phyloP scores from a whole-genome alignment of 2,113 vertebrate genomes.

The Sylvilagus bachmani region DNA sequence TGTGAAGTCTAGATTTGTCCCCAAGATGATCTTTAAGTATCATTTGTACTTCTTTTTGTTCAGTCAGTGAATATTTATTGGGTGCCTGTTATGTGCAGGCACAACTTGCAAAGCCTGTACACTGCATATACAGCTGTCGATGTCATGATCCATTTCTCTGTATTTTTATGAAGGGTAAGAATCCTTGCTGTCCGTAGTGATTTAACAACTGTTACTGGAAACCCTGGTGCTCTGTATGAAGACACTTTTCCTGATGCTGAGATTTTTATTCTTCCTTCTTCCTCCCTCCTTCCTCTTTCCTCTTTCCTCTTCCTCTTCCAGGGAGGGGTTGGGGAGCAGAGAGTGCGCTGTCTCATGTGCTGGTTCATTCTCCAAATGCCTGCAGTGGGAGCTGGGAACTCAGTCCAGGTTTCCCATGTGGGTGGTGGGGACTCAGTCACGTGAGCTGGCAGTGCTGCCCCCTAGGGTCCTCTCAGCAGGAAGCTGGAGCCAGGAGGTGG shows the following conservation, averaged over 20 bases:
- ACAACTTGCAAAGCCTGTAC: neutral
- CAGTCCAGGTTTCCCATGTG: no score
- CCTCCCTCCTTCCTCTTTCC: no score
- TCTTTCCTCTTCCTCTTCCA: no score
- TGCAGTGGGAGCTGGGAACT: no score
- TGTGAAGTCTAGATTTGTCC: constrained; percentile 11
- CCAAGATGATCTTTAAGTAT: neutral
- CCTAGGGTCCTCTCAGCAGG: no score
- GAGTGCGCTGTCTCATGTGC: no score
- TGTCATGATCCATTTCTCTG: neutral
- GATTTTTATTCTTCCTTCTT: no score
- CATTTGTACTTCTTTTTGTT: constrained; percentile 49
- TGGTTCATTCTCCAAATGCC: no score
- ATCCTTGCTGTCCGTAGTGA: neutral
- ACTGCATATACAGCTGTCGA: neutral
- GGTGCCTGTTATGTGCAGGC: neutral
- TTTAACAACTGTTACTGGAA: neutral
- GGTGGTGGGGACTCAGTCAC: no score
- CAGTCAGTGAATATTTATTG: neutral
- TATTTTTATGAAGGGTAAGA: constrained; percentile 44
- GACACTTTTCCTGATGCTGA: neutral
- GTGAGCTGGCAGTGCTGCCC: no score
- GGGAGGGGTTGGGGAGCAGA: no score
- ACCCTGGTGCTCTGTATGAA: constrained; percentile 29
- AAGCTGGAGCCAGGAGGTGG: no score